These are phyloP conservation scores for Xanthostigma xanthostigma DNA, from an alignment of 2,888 invertebrate genomes.

Conservation along the genomic window DNA sequence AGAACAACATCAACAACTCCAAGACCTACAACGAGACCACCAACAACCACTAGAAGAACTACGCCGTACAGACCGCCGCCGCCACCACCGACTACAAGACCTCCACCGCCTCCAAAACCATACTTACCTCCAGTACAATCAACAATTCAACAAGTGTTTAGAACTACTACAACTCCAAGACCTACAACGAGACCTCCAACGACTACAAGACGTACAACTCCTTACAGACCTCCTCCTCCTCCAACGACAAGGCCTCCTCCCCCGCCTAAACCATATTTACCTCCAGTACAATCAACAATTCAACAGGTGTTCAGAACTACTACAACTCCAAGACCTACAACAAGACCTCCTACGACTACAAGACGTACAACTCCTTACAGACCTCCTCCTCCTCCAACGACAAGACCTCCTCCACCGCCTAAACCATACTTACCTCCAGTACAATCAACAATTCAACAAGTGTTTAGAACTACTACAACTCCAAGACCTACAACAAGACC, in stretches of 20 bases:
- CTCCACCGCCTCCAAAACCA: not conserved
- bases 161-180: conserved; percentile 1
- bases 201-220: not conserved
- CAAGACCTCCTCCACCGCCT: not conserved
- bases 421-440: not conserved
- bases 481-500: not conserved
- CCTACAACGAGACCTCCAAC: not conserved
- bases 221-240: not conserved
- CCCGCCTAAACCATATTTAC: not conserved
- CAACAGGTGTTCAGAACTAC: too few species aligned
- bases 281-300: too few species aligned
- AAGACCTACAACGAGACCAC: too few species aligned
- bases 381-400: not conserved
- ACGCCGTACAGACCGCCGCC: not conserved
- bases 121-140: conserved; percentile 1
- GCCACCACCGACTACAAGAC: not conserved
- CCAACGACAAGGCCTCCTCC: not conserved
- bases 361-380: too few species aligned
- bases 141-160: not conserved
- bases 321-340: too few species aligned
- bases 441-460: not conserved
- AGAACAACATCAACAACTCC: too few species aligned
- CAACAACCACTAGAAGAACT: not conserved
- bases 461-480: too few species aligned
- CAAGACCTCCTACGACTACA: too few species aligned